Evolutionary conservation across 2,888 invertebrate species (phyloP).

Genomic region (Galerucella calmariensis): DNA sequence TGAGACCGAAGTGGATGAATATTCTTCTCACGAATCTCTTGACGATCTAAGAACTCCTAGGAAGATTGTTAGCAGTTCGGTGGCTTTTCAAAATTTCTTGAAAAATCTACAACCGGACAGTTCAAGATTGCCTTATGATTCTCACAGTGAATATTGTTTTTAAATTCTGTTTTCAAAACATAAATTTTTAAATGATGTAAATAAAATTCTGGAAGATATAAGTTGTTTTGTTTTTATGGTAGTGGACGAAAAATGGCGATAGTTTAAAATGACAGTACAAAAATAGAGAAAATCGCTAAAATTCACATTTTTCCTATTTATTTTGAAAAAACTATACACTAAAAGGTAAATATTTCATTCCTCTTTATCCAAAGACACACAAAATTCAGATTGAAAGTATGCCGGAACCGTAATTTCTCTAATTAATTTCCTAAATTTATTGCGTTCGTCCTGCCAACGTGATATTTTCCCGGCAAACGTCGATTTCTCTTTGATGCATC

Average conservation of each 20-base stretch:
- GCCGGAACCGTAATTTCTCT: conserved; percentile 41
- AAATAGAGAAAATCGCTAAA: no score
- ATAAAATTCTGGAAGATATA: neutral
- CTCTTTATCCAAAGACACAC: conserved; percentile 27
- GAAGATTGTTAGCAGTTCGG: conserved; percentile 57
- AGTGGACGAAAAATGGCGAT: no score
- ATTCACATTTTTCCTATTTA: no score
- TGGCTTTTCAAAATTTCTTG: conserved; percentile 58
- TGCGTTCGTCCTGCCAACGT: conserved; percentile 44
- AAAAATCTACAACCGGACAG: conserved; percentile 44
- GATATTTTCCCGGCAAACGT: conserved; percentile 45
- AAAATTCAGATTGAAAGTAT: conserved; percentile 53
- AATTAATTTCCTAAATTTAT: conserved; percentile 42
- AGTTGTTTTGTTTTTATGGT: neutral
- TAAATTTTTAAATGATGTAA: neutral
- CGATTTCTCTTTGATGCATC: conserved; percentile 37
- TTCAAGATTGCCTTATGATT: conserved; percentile 30
- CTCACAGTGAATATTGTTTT: conserved; percentile 37
- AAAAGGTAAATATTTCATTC: neutral
- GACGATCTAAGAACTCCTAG: conserved; percentile 44
- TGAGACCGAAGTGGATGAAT: conserved; percentile 41
- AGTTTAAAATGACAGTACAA: no score
- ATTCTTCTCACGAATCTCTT: conserved; percentile 42
- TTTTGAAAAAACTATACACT: no score
- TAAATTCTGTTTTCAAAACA: conserved; percentile 15